Conservation (phyloP, 2,113 vertebrate species). For the Ictalurus punctatus region DNA sequence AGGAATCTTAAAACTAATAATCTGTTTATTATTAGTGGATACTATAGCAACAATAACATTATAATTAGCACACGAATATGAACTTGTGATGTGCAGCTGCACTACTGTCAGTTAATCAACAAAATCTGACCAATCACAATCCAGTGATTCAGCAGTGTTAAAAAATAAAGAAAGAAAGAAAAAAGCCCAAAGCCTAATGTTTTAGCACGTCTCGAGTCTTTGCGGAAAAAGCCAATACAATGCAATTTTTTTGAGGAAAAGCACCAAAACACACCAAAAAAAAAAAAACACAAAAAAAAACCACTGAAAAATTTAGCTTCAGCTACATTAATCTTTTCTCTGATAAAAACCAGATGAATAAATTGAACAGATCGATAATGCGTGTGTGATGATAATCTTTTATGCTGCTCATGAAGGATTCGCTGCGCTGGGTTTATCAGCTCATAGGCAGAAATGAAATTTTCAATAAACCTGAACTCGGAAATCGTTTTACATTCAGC, state of each 20-base stretch:
- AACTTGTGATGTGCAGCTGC: too few relatives aligned
- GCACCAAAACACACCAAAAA: neutral
- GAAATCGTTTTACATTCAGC: neutral
- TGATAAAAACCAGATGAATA: neutral
- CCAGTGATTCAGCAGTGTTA: neutral
- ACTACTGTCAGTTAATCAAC: neutral
- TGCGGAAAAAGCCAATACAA: too few relatives aligned
- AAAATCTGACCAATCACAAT: too few relatives aligned
- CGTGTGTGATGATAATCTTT: neutral
- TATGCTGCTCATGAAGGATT: neutral
- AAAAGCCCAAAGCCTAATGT: neutral
- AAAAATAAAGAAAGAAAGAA: too few relatives aligned
- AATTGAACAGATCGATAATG: neutral
- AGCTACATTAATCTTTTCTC: neutral
- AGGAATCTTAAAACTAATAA: neutral
- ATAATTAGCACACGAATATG: neutral
- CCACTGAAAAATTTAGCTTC: neutral
- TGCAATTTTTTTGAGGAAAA: neutral
- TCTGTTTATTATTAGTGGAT: neutral
- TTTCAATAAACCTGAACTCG: neutral
- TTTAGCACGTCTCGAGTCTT: neutral
- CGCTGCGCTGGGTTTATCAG: neutral
- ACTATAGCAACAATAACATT: neutral
- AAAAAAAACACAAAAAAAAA: too few relatives aligned
- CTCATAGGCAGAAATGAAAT: neutral